These are phyloP conservation scores for Myrmecobius fasciatus DNA, from an alignment of 2,113 vertebrate species.

Conservation along the genomic window DNA sequence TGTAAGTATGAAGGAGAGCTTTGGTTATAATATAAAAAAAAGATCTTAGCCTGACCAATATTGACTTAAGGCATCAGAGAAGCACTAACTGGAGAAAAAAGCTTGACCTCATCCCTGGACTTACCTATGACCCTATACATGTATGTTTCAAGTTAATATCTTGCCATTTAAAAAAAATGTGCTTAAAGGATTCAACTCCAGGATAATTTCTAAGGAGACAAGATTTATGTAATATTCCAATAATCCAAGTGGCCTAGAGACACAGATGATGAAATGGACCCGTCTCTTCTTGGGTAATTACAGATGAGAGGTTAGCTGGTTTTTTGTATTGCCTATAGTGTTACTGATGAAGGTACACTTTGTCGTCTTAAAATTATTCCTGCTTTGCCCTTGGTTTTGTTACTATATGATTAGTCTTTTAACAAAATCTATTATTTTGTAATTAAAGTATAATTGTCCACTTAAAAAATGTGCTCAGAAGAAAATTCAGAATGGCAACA, in stretches of 20 bases:
- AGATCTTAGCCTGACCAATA: neutral
- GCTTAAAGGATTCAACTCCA: constrained; percentile 14
- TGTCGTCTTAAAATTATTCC: constrained; percentile 16
- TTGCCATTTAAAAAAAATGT: neutral
- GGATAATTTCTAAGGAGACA: neutral
- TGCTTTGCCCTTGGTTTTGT: neutral
- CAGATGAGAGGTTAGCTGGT: neutral
- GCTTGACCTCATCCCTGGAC: neutral
- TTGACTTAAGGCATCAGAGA: neutral
- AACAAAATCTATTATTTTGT: neutral
- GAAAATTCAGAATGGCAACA: neutral
- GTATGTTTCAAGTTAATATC: neutral
- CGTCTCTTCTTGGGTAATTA: constrained; percentile 28
- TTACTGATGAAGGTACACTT: neutral
- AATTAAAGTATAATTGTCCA: neutral
- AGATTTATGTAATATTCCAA: constrained; percentile 32
- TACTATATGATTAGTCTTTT: neutral
- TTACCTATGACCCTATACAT: neutral
- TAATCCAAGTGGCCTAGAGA: constrained; percentile 30
- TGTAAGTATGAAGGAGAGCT: neutral
- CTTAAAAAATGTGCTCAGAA: neutral
- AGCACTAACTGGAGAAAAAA: neutral
- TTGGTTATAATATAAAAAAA: neutral
- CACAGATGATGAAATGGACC: neutral
- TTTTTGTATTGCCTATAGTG: constrained; percentile 13